Conservation (phyloP, 2,888 invertebrate genomes). For the Heliconius charithonia region DNA sequence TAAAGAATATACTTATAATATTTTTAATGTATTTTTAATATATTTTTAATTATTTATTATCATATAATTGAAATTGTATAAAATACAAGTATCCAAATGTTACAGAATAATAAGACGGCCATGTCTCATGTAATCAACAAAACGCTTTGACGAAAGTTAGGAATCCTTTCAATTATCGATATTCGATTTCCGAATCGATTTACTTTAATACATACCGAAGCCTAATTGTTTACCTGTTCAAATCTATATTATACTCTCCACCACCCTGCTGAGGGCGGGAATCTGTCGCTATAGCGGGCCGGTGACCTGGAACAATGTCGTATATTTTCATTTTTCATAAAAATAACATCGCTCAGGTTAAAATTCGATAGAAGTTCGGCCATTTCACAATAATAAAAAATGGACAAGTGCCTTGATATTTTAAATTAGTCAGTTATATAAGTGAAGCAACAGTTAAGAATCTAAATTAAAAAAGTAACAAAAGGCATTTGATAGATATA, state of each 20-base stretch:
- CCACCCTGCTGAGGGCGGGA: conserved; percentile 80
- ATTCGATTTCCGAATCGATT: conserved; percentile 17
- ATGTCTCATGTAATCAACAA: not conserved
- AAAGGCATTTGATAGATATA: not conserved
- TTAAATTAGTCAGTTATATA: not conserved
- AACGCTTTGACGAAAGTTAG: conserved; percentile 15
- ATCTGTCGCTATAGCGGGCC: conserved; percentile 82
- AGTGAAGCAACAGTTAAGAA: not conserved
- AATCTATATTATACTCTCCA: conserved; percentile 75
- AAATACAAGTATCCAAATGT: not conserved
- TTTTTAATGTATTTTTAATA: not conserved
- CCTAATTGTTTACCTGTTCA: conserved; percentile 59
- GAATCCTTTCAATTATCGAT: conserved; percentile 23
- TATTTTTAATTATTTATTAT: not conserved
- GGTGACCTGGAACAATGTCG: conserved; percentile 66
- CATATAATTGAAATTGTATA: not conserved
- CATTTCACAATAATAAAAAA: conserved; percentile 6
- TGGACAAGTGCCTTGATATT: not conserved
- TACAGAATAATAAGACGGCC: not conserved
- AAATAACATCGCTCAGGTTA: conserved; percentile 22
- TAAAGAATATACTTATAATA: not conserved
- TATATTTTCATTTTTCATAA: conserved; percentile 27
- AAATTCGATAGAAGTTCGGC: conserved; percentile 2
- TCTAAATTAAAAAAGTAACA: not conserved
- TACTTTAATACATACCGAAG: conserved; percentile 17